These are phyloP conservation scores for Hypocryptadius cinnamomeus DNA, from an alignment of 2,113 vertebrate genomes.

Conservation along the genomic window DNA sequence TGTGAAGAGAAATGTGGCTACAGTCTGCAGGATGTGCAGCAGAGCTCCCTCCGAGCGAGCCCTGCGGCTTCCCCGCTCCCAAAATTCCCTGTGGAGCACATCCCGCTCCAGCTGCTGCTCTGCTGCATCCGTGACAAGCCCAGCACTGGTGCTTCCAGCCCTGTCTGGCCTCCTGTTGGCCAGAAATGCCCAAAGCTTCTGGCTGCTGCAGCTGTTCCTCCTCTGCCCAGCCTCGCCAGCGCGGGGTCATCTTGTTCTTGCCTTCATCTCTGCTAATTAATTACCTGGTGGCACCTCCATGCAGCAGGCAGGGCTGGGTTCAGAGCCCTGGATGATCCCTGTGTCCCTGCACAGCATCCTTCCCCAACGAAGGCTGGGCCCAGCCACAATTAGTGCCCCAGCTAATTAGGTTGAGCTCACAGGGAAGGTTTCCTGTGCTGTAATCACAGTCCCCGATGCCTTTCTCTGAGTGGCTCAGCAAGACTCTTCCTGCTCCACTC, in stretches of 20 bases:
- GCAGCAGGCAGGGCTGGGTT: neutral
- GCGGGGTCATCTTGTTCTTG: neutral
- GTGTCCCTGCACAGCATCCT: neutral
- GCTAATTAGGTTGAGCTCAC: constrained; percentile 14
- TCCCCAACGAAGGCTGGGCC: neutral
- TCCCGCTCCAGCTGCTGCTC: neutral
- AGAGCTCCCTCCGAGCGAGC: neutral
- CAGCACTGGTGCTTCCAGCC: neutral
- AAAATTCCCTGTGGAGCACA: neutral
- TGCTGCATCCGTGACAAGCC: neutral
- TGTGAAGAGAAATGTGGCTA: too few species aligned
- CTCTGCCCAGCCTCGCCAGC: neutral
- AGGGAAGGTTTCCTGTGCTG: constrained; percentile 19
- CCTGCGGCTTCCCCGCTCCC: neutral
- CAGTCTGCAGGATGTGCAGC: neutral
- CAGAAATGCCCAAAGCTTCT: neutral
- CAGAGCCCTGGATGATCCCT: neutral
- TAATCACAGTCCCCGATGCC: constrained; percentile 1
- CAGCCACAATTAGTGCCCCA: neutral
- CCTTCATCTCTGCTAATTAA: neutral
- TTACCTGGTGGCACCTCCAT: neutral
- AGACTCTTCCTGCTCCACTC: constrained; percentile 20
- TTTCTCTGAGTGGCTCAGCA: constrained; percentile 43
- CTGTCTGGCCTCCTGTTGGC: neutral
- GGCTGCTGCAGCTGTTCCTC: constrained; percentile 9